phyloP scores from a whole-genome alignment of 2,797 vertebrate species.

The Microctenopoma stevenorrisi region DNA sequence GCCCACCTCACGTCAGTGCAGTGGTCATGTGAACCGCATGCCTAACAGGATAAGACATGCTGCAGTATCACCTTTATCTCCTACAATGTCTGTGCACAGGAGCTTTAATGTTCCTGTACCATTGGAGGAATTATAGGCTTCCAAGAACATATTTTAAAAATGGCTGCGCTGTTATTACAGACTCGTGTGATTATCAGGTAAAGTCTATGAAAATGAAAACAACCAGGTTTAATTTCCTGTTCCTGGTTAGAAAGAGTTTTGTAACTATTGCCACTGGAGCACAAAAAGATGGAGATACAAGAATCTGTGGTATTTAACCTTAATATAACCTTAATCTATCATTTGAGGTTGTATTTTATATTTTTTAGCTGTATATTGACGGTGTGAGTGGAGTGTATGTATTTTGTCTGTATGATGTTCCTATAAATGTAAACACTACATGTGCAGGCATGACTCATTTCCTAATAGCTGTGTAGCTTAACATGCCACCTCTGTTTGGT shows the following conservation, averaged over 20 bases:
- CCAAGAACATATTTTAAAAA: constrained; percentile 30
- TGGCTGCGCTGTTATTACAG: constrained; percentile 44
- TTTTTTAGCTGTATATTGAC: not conserved
- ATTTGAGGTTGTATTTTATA: not conserved
- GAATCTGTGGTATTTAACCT: too few relatives aligned
- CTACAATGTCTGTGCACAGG: constrained; percentile 30
- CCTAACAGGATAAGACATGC: constrained; percentile 66
- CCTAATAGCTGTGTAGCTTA: constrained; percentile 4
- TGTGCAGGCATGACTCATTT: not conserved
- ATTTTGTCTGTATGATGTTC: constrained; percentile 10
- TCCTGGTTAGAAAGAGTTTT: constrained; percentile 43
- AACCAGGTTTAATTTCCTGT: constrained; percentile 68
- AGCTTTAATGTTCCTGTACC: constrained; percentile 23
- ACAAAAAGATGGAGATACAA: constrained; percentile 18
- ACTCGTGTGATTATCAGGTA: constrained; percentile 29
- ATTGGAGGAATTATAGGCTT: constrained; percentile 33
- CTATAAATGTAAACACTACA: not conserved
- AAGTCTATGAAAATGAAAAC: constrained; percentile 49
- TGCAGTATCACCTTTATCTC: constrained; percentile 48
- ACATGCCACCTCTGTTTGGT: not conserved
- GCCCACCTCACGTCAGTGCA: constrained; percentile 3
- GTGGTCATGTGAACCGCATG: constrained; percentile 43
- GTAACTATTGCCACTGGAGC: constrained; percentile 34
- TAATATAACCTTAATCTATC: too few relatives aligned
- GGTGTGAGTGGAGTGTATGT: not conserved